Evolutionary conservation across 2,888 invertebrate genomes (phyloP).

Genomic region (Megalurothrips usitatus): DNA sequence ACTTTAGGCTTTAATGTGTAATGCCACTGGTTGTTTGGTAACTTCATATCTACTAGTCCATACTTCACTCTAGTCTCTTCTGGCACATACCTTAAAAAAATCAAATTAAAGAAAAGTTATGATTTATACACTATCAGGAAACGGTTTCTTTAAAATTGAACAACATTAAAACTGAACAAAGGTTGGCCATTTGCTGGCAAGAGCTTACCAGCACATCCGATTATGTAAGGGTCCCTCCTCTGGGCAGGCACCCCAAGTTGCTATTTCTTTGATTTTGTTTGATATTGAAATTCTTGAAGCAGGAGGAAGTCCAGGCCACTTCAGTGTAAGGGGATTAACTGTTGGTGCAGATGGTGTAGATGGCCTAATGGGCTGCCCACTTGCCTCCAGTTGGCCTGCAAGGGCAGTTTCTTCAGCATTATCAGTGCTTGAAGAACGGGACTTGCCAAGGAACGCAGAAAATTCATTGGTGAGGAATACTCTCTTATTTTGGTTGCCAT

Average conservation of each 20-base stretch:
- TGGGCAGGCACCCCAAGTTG: constrained; percentile 44
- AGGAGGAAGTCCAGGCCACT: background rate
- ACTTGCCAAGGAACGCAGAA: constrained; percentile 35
- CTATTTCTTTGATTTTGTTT: constrained; percentile 45
- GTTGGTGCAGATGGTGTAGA: background rate
- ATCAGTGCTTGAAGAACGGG: background rate
- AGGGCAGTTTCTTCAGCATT: background rate
- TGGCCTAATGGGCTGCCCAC: background rate
- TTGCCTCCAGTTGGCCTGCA: constrained; percentile 11
- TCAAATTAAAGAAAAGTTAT: background rate
- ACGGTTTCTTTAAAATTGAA: no score
- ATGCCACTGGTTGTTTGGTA: constrained; percentile 34
- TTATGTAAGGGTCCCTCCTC: constrained; percentile 40
- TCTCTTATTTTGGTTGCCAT: constrained; percentile 47
- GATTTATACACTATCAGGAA: background rate
- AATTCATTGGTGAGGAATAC: constrained; percentile 47
- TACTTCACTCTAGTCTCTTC: constrained; percentile 32
- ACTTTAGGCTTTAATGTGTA: constrained; percentile 35
- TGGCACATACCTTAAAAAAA: constrained; percentile 10
- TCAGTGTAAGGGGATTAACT: background rate
- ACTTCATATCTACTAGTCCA: constrained; percentile 32
- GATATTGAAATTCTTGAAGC: constrained; percentile 30
- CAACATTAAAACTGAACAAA: no score
- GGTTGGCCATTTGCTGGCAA: background rate
- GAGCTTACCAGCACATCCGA: constrained; percentile 46